Evolutionary conservation across 2,888 invertebrate species (phyloP).

Genomic region (Gymnoscelis rufifasciata): DNA sequence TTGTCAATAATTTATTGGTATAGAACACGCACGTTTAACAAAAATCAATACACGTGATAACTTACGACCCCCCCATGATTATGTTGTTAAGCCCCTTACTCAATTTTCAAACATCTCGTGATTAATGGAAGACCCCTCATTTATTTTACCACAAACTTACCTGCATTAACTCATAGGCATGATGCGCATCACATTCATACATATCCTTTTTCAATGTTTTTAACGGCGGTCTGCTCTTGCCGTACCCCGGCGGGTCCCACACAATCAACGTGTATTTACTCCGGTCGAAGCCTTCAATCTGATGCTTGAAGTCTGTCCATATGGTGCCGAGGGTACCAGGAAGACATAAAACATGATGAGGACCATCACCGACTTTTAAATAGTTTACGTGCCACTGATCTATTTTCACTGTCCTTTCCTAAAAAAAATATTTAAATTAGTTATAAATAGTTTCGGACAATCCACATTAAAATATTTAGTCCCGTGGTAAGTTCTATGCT

Average conservation of each 20-base stretch:
- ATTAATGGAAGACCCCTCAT: no score
- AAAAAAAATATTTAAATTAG: conserved; percentile 1
- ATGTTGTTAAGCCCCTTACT: no score
- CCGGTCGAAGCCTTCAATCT: conserved; percentile 82
- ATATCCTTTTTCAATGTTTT: conserved; percentile 84
- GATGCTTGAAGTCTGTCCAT: conserved; percentile 90
- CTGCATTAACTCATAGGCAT: conserved; percentile 85
- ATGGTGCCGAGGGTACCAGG: conserved; percentile 90
- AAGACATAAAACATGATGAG: conserved; percentile 82
- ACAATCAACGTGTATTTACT: conserved; percentile 82
- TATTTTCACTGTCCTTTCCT: conserved; percentile 84
- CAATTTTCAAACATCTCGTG: no score
- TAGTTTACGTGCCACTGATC: conserved; percentile 78
- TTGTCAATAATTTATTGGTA: no score
- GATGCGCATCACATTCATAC: conserved; percentile 85
- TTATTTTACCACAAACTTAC: conserved; percentile 43
- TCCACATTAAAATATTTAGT: no score
- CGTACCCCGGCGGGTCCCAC: conserved; percentile 94
- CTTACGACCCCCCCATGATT: no score
- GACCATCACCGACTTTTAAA: conserved; percentile 80
- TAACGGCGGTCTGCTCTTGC: conserved; percentile 88
- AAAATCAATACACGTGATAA: no score
- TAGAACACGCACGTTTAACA: no score
- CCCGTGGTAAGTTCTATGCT: no score
- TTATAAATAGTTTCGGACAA: no score